These are phyloP conservation scores for Drosophila cracens DNA, from an alignment of 2,888 invertebrate species.

Conservation along the genomic window DNA sequence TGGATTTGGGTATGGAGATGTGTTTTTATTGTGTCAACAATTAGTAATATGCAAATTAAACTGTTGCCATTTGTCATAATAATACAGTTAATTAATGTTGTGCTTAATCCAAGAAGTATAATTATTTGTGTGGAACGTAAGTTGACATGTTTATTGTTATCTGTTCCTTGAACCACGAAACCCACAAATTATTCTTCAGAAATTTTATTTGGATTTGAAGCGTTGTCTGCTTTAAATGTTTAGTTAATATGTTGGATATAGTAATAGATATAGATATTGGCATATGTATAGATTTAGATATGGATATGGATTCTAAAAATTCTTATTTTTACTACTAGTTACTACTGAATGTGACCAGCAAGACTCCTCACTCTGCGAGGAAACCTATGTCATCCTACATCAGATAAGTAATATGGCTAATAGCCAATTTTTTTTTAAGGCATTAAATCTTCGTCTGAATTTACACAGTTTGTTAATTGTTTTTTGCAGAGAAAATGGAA, in stretches of 20 bases:
- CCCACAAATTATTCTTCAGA: neutral
- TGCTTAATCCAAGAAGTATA: neutral
- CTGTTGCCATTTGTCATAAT: conserved; percentile 39
- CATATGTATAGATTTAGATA: neutral
- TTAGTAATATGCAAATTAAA: conserved; percentile 58
- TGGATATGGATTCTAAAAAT: neutral
- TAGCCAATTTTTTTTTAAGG: neutral
- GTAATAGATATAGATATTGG: neutral
- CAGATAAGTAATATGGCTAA: neutral
- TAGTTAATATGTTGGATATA: neutral
- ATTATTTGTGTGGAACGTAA: neutral
- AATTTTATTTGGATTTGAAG: neutral
- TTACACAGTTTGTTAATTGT: conserved; percentile 6
- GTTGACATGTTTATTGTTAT: neutral
- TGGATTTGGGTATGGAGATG: neutral
- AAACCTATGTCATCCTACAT: neutral
- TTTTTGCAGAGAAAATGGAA: neutral
- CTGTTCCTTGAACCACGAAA: neutral
- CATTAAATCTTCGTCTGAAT: neutral
- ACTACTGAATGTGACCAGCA: neutral
- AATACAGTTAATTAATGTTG: conserved; percentile 29
- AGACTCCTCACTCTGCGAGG: too few relatives aligned
- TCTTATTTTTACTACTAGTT: neutral
- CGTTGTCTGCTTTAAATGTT: neutral
- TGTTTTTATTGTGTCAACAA: conserved; percentile 72